Base-by-base conservation (phyloP, 2,888 invertebrate genomes). In the Drosophila hamatofila region DNA sequence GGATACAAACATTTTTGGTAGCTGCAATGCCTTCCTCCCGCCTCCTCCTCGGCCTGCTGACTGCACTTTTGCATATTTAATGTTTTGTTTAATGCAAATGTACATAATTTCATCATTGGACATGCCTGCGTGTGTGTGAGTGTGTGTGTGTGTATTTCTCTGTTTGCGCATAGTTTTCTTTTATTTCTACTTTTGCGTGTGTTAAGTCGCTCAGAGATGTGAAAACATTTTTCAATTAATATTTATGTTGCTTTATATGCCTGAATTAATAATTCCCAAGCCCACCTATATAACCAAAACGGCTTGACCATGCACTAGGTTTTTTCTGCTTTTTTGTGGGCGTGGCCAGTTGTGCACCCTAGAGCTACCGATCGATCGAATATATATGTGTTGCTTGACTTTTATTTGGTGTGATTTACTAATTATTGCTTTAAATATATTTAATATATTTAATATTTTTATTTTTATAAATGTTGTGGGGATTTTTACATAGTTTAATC, bases 31-130 rank as follows among this genome's bases (percentile, higher is more conserved):
- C 33, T n/a, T 8, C 44, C 5, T 0, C 44, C 21, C 14, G 14
- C 14, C 14, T 7, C 44, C 49, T 27, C 16, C n/a, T 49, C 57
- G 3, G 56, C 51, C 30, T 59, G 62, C 63, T 42, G 73, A 61
- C 61, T 88, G 80, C 88, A 88, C 85, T 89, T 90, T 89, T 87
- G 89, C 82, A 87, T 89, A 89, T 87, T 87, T 90, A 85, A 87
- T 90, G 89, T 74, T 87, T 90, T 84, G 89, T 90, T 89, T 89
- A 90, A 87, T 87, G 90, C 87, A 87, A 90, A 89, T 87, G 90
- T 83, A 81, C 89, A 89, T 84, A 90, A 87, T 87, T 90, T 87
- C 85, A 89, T 84, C 89, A 83, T 64, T 62, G 71, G 54, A 68
- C 52, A 66, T 75, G 64, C 37, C 60, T 55, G 44, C 58, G 48